phyloP scores from a whole-genome alignment of 2,113 vertebrate genomes.

The Pyrgilauda ruficollis region DNA sequence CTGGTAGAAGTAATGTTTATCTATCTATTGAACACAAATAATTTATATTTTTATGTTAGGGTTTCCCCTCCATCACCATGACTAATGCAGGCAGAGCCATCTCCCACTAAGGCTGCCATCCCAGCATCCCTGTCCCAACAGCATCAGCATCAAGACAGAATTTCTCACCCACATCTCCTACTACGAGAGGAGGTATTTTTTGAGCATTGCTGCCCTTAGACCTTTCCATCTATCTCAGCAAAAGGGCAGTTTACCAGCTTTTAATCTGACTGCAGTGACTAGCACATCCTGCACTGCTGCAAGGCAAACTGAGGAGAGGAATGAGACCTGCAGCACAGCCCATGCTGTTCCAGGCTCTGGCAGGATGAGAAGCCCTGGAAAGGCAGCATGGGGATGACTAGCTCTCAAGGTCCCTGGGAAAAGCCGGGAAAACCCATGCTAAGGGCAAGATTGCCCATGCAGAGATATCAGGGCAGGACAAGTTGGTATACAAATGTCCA shows the following conservation, averaged over 20 bases:
- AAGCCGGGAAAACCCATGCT: neutral
- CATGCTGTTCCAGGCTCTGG: neutral
- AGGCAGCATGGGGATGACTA: neutral
- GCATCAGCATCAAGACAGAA: neutral
- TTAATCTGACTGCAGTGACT: neutral
- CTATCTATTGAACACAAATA: neutral
- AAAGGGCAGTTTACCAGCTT: neutral
- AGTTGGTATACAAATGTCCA: neutral
- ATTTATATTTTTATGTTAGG: neutral
- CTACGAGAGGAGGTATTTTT: neutral
- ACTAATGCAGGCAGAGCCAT: neutral
- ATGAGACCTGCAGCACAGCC: neutral
- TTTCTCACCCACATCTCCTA: neutral
- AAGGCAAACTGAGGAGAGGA: neutral
- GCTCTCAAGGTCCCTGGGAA: neutral
- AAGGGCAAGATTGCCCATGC: neutral
- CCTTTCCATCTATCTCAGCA: neutral
- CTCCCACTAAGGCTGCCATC: neutral
- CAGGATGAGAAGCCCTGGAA: neutral
- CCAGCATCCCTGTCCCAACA: neutral
- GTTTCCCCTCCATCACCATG: neutral
- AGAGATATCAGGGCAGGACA: neutral
- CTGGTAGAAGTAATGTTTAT: neutral
- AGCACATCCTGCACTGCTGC: neutral
- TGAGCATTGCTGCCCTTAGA: neutral